These are phyloP conservation scores for Euura saliciscinereae DNA, from an alignment of 1,140 invertebrate genomes.

Conservation along the genomic window DNA sequence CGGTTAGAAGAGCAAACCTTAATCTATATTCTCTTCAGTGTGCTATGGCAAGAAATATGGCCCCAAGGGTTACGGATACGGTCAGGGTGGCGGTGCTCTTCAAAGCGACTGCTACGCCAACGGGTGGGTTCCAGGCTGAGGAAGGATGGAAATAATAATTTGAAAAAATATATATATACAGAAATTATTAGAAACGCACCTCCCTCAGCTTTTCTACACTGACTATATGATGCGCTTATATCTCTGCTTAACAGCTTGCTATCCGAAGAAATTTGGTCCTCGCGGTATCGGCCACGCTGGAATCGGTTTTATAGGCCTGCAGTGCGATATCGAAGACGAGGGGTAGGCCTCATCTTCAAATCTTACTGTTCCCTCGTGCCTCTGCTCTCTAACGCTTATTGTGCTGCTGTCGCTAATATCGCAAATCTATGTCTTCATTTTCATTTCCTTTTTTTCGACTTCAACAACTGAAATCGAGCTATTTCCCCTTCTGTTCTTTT, in stretches of 20 bases:
- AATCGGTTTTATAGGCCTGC: slow-evolving; percentile 66
- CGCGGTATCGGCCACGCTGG: slow-evolving; percentile 83
- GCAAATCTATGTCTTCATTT: neutral
- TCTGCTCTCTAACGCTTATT: slow-evolving; percentile 3
- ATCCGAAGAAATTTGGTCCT: slow-evolving; percentile 79
- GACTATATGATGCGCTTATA: slow-evolving; percentile 54
- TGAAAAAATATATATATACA: slow-evolving; percentile 24
- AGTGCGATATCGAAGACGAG: slow-evolving; percentile 63
- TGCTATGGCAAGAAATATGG: slow-evolving; percentile 95
- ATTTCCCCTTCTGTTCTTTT: neutral
- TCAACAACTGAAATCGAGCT: neutral
- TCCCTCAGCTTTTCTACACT: slow-evolving; percentile 48
- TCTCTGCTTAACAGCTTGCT: slow-evolving; percentile 67
- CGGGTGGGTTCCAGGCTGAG: slow-evolving; percentile 64
- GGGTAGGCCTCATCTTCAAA: slow-evolving; percentile 48
- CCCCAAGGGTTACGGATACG: slow-evolving; percentile 93
- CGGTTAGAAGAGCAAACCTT: slow-evolving; percentile 23
- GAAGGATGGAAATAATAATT: slow-evolving; percentile 33
- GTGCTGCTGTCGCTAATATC: slow-evolving; percentile 3
- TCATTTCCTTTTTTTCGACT: neutral
- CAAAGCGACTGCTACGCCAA: slow-evolving; percentile 83
- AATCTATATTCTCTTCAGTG: slow-evolving; percentile 67
- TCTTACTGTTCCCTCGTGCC: slow-evolving; percentile 1
- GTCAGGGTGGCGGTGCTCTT: slow-evolving; percentile 87
- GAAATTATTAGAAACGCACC: slow-evolving; percentile 41